A percentile compares a stretch with the other conserved stretches of the same genome.
phyloP scores from a whole-genome alignment of 2,797 vertebrate genomes.

The Propithecus perrieri region DNA sequence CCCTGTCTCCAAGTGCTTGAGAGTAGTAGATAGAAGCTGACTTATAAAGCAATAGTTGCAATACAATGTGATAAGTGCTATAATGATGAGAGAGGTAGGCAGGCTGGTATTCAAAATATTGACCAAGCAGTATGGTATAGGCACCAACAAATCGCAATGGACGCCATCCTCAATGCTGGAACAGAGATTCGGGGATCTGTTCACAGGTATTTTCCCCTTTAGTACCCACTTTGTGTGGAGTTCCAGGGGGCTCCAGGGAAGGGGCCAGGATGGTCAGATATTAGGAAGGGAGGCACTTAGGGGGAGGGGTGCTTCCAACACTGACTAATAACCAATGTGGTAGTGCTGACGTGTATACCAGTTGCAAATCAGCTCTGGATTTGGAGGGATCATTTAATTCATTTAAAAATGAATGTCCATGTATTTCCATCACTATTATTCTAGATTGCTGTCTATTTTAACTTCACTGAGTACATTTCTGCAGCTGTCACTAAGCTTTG shows the following conservation, averaged over 20 bases:
- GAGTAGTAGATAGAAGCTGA: background rate
- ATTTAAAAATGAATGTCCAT: conserved; percentile 51
- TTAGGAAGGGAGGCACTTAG: background rate
- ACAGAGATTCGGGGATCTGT: background rate
- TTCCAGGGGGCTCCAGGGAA: background rate
- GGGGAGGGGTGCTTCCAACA: background rate
- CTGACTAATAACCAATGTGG: background rate
- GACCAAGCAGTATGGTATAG: background rate
- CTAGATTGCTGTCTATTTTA: conserved; percentile 80
- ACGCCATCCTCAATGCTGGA: background rate
- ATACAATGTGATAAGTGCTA: background rate
- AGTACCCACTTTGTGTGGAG: background rate
- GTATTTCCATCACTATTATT: conserved; percentile 66
- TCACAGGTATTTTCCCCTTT: background rate
- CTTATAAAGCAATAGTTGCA: background rate
- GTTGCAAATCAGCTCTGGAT: background rate
- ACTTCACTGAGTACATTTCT: conserved; percentile 76
- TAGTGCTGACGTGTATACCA: background rate
- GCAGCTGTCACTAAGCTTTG: conserved; percentile 88
- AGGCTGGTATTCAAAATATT: background rate
- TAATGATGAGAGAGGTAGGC: background rate
- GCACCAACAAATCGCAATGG: background rate
- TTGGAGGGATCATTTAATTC: background rate
- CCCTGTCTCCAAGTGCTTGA: background rate
- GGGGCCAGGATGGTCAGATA: background rate